Base-by-base conservation (phyloP, 64 coral and sea anemone species). In the Dendronephthya gigantea region DNA sequence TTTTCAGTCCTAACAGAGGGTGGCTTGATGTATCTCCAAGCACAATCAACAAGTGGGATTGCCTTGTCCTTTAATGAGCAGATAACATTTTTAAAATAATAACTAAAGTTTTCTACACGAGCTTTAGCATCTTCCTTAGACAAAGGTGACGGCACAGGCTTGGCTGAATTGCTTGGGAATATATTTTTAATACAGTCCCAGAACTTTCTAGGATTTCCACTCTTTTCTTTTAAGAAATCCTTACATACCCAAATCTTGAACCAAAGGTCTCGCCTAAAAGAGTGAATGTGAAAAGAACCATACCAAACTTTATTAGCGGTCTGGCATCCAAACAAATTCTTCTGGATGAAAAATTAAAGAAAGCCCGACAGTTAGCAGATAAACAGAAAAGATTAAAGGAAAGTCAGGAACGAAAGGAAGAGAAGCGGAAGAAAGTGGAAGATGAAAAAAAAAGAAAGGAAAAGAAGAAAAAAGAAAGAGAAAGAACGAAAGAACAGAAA, bases 211-310 rank as follows among this genome's bases (percentile, higher is more conserved):
- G n/a, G n/a, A n/a, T n/a, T n/a, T n/a, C n/a, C n/a, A n/a, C n/a
- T n/a, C n/a, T n/a, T n/a, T n/a, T n/a, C n/a, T n/a, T n/a, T n/a
- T n/a, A n/a, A 68, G 84, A 86, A 12, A 86, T 86, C 58, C 43
- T 86, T 59, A 68, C 84, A 23, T 86, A 29, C 69, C 84, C 84
- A 37, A 86, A 35, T 17, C 32, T 86, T 69, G 56, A 86, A 43
- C 55, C 56, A 22, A 69, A 43, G 5, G 52, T 35, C 45, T 58
- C 84, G n/a, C 15, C 84, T 69, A 86, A 86, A 32, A 15, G 84
- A 62, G 25, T 62, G 39, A 85, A 68, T 40, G 34, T 52, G 23
- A 52, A 62, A 62, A 62, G 55, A 62, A 62, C 55, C 19, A 62
- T 62, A 62, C 55, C 55, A 62, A 62, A 62, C 25, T 62, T 62